Evolutionary conservation across 2,797 vertebrate species (phyloP).

Genomic region (Phrynocephalus forsythii): DNA sequence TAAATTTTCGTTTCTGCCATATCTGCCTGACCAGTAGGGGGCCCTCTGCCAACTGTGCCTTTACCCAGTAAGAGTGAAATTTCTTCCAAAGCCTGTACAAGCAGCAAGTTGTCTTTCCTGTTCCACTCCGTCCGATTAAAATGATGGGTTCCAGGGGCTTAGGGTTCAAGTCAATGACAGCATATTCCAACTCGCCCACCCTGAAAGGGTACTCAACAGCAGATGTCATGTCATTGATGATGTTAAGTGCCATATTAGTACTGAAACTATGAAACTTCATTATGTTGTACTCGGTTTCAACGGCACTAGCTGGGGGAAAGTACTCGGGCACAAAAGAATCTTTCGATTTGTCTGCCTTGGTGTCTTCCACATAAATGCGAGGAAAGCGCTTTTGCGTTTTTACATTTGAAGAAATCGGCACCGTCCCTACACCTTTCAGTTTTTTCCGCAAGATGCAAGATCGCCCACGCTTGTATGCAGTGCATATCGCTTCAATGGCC

Average conservation of each 20-base stretch:
- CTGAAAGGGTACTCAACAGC: slow-evolving; percentile 83
- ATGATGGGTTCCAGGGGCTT: slow-evolving; percentile 81
- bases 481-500: slow-evolving; percentile 76
- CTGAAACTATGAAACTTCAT: slow-evolving; percentile 88
- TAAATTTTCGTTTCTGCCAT: slow-evolving; percentile 66
- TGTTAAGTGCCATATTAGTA: slow-evolving; percentile 83
- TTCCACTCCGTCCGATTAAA: slow-evolving; percentile 84
- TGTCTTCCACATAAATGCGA: slow-evolving; percentile 79
- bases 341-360: slow-evolving; percentile 55
- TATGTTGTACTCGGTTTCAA: slow-evolving; percentile 82
- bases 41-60: slow-evolving; percentile 67
- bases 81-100: slow-evolving; percentile 84
- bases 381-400: slow-evolving; percentile 76
- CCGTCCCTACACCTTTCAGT: slow-evolving; percentile 77
- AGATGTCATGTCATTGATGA: slow-evolving; percentile 76
- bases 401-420: slow-evolving; percentile 52
- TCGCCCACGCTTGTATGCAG: slow-evolving; percentile 79
- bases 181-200: slow-evolving; percentile 82
- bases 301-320: slow-evolving; percentile 80
- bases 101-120: slow-evolving; percentile 85
- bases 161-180: slow-evolving; percentile 81
- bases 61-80: slow-evolving; percentile 81
- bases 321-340: slow-evolving; percentile 71
- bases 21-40: slow-evolving; percentile 77
- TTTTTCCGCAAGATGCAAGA: slow-evolving; percentile 82